phyloP scores from a whole-genome alignment of 2,888 invertebrate species.

The Lasioglossum vierecki region DNA sequence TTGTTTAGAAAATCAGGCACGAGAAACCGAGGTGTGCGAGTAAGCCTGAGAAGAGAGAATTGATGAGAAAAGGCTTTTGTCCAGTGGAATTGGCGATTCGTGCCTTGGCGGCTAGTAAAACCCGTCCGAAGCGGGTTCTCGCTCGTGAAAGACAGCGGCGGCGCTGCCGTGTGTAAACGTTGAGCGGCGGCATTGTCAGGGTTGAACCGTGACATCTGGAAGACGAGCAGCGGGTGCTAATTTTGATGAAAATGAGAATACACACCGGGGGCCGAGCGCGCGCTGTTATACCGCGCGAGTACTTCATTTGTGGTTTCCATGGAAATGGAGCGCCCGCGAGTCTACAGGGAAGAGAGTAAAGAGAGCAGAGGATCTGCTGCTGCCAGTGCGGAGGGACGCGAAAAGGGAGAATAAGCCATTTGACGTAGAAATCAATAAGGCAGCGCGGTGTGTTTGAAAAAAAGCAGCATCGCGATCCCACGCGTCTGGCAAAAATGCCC shows the following conservation, averaged over 20 bases:
- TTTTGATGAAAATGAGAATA: slow-evolving; percentile 55
- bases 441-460: slow-evolving; percentile 48
- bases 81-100: neutral
- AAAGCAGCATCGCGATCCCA: slow-evolving; percentile 39
- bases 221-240: slow-evolving; percentile 44
- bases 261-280: neutral
- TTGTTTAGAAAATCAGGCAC: neutral
- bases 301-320: slow-evolving; percentile 68
- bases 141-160: neutral
- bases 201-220: slow-evolving; percentile 28
- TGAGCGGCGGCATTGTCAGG: neutral
- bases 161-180: neutral
- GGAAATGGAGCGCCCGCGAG: slow-evolving; percentile 51
- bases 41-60: neutral
- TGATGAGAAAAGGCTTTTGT: neutral
- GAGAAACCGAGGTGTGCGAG: neutral
- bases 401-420: slow-evolving; percentile 54
- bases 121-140: neutral
- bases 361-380: slow-evolving; percentile 20
- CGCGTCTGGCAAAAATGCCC: slow-evolving; percentile 47
- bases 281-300: slow-evolving; percentile 46
- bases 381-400: slow-evolving; percentile 3
- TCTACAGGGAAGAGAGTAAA: slow-evolving; percentile 20
- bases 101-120: neutral
- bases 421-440: slow-evolving; percentile 70